A percentile compares a stretch with the other conserved stretches of the same genome.
These are phyloP conservation scores for Tetranychus piercei DNA, from an alignment of 2,888 invertebrate species.

Conservation along the genomic window DNA sequence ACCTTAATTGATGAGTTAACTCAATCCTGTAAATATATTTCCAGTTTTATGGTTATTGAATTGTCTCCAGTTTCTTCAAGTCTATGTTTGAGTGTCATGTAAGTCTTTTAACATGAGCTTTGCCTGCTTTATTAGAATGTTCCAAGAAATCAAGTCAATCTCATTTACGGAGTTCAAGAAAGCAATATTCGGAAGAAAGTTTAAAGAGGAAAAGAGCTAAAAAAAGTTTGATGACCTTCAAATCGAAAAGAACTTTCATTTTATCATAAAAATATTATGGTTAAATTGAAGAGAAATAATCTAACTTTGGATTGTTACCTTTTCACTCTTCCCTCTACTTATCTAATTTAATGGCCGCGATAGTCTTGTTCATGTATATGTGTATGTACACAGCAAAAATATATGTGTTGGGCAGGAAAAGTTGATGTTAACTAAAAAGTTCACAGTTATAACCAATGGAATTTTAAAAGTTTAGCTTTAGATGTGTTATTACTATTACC, in stretches of 20 bases:
- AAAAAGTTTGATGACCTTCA: too few relatives aligned
- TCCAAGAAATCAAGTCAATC: too few relatives aligned
- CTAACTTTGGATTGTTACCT: neutral
- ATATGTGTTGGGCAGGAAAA: neutral
- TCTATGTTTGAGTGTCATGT: too few relatives aligned
- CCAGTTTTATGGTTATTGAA: neutral
- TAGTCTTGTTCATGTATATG: too few relatives aligned
- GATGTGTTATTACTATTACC: neutral
- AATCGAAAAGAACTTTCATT: too few relatives aligned
- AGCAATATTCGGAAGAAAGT: too few relatives aligned
- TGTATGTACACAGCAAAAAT: neutral
- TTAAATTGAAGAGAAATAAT: neutral
- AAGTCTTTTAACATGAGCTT: too few relatives aligned
- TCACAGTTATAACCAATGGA: neutral
- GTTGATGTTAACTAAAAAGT: neutral
- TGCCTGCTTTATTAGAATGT: too few relatives aligned
- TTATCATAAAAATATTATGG: neutral
- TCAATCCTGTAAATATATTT: neutral
- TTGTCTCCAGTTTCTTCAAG: neutral
- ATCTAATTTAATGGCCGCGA: neutral
- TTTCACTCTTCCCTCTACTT: neutral
- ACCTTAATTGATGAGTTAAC: neutral
- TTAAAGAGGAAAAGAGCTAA: too few relatives aligned
- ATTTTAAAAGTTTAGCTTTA: neutral
- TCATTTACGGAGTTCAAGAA: too few relatives aligned